phyloP scores from a whole-genome alignment of 1,140 invertebrate genomes.

The Wasmannia auropunctata region DNA sequence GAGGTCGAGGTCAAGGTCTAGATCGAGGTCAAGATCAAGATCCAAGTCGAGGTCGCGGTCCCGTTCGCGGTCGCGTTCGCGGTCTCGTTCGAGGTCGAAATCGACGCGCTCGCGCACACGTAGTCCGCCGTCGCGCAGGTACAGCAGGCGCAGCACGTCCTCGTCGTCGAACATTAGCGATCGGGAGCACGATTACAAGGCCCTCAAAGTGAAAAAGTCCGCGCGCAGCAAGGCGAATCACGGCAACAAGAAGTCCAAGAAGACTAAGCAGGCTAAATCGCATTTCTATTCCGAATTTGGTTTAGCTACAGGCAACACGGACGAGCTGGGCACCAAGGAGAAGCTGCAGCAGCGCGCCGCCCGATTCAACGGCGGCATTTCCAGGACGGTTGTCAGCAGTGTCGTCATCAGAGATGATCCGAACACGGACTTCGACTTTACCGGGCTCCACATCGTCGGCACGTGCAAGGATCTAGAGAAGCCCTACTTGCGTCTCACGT shows the following conservation, averaged over 20 bases:
- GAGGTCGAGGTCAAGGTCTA: conserved; percentile 82
- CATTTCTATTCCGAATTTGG: conserved; percentile 91
- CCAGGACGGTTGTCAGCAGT: conserved; percentile 74
- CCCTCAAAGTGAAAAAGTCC: conserved; percentile 78
- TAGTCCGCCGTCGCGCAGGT: conserved; percentile 80
- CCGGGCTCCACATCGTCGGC: conserved; percentile 95
- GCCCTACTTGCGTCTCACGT: conserved; percentile 96
- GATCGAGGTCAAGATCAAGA: conserved; percentile 80
- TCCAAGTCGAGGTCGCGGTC: conserved; percentile 83
- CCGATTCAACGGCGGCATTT: conserved; percentile 88
- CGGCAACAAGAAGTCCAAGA: conserved; percentile 85
- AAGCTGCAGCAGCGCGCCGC: conserved; percentile 94
- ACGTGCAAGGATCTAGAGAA: conserved; percentile 97
- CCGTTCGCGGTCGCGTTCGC: conserved; percentile 83
- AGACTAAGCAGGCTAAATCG: conserved; percentile 86
- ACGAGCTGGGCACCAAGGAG: conserved; percentile 89
- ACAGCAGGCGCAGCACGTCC: conserved; percentile 81
- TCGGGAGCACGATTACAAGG: conserved; percentile 81
- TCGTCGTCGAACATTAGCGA: conserved; percentile 82
- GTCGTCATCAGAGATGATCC: conserved; percentile 86
- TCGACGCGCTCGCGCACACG: conserved; percentile 75
- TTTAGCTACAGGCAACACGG: conserved; percentile 86
- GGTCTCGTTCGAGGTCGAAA: conserved; percentile 73
- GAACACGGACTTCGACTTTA: conserved; percentile 91
- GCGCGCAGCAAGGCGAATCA: conserved; percentile 81